phyloP scores from a whole-genome alignment of 2,797 vertebrate genomes.

The Fratercula arctica region DNA sequence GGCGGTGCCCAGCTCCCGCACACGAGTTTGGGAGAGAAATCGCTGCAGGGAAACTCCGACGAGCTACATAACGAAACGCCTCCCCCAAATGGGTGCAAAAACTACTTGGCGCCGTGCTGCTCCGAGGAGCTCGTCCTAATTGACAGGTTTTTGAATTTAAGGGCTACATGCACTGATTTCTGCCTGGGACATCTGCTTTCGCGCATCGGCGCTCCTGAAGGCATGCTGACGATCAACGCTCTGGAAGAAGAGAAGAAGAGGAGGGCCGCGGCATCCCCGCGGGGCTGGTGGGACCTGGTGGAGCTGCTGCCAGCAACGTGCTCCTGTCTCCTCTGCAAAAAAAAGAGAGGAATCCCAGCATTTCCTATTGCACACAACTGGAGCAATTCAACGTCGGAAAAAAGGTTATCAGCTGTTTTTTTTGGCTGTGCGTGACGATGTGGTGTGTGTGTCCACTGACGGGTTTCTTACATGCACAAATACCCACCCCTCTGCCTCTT shows the following conservation, averaged over 20 bases:
- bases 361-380: neutral
- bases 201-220: neutral
- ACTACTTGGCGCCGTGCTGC: neutral
- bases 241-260: neutral
- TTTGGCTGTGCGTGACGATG: neutral
- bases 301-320: neutral
- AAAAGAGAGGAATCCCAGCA: neutral
- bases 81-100: neutral
- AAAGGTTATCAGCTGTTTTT: neutral
- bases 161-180: neutral
- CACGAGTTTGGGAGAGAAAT: neutral
- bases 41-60: neutral
- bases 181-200: neutral
- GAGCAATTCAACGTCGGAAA: neutral
- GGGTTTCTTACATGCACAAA: neutral
- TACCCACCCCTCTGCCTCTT: neutral
- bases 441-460: too few relatives aligned
- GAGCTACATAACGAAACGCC: neutral
- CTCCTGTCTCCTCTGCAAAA: neutral
- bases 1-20: neutral
- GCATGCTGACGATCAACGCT: accelerated
- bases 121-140: neutral
- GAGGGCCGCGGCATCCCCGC: neutral
- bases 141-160: neutral
- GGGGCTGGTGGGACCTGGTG: neutral